Evolutionary conservation across 2,113 vertebrate species (phyloP).

Genomic region (Brevimyrus niger): DNA sequence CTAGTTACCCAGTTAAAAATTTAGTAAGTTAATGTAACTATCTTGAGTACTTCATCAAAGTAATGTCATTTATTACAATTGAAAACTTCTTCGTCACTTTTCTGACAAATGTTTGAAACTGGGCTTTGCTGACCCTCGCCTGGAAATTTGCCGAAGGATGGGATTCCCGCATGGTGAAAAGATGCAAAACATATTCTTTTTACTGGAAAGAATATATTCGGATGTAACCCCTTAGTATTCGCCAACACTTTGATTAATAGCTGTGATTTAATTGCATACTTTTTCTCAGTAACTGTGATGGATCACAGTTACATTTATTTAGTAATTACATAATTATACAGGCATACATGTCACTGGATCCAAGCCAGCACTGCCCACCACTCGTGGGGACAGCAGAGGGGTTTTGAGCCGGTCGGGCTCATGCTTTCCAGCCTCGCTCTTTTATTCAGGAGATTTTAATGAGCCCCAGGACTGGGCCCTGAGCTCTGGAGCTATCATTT

Average conservation of each 20-base stretch:
- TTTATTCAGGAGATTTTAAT: background rate
- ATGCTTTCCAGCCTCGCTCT: background rate
- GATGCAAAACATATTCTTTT: background rate
- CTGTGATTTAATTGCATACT: background rate
- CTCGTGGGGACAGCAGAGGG: background rate
- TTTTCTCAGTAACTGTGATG: background rate
- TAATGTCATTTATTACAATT: background rate
- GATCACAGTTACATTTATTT: background rate
- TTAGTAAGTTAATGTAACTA: background rate
- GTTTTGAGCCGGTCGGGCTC: background rate
- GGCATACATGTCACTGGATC: background rate
- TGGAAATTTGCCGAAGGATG: background rate
- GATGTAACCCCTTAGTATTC: background rate
- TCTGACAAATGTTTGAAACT: background rate
- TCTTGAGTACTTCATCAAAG: background rate
- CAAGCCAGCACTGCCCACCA: background rate
- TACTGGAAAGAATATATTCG: background rate
- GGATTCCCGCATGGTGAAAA: background rate
- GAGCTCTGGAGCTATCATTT: conserved; percentile 13
- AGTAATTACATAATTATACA: background rate
- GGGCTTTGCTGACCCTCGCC: background rate
- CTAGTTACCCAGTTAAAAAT: background rate
- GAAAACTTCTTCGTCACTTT: background rate
- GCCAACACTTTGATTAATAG: background rate
- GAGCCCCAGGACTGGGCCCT: conserved; percentile 5